A percentile compares a stretch with the other conserved stretches of the same genome.
These are phyloP conservation scores for Ceratotherium simum DNA, from an alignment of 2,113 vertebrate species.

Conservation along the genomic window DNA sequence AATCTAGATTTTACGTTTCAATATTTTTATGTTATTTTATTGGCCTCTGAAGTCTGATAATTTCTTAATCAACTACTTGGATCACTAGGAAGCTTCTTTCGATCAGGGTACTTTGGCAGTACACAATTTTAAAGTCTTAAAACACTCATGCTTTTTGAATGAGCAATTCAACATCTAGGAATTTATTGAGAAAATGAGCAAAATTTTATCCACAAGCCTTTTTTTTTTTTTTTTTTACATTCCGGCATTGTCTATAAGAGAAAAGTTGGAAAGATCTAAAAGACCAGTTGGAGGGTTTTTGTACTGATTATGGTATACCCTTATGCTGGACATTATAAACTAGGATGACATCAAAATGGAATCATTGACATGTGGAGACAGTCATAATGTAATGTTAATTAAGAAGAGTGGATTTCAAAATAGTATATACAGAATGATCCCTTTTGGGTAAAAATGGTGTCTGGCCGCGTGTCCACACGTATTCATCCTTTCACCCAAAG, in stretches of 20 bases:
- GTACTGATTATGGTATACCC: not conserved
- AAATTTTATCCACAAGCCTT: not conserved
- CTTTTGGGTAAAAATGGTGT: not conserved
- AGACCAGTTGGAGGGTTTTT: too few relatives aligned
- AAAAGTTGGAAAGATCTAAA: not conserved
- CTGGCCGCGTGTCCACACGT: not conserved
- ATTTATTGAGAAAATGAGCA: not conserved
- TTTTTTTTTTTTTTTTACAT: not conserved
- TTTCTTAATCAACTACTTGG: not conserved
- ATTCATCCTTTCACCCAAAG: not conserved
- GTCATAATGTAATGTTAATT: too few relatives aligned
- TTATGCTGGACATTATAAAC: not conserved
- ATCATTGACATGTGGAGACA: too few relatives aligned
- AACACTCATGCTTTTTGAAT: not conserved
- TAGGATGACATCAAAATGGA: not conserved
- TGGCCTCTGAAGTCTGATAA: not conserved
- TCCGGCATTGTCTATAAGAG: not conserved
- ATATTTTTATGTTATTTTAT: not conserved
- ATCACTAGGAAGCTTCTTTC: not conserved
- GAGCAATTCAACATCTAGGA: not conserved
- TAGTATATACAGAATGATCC: too few relatives aligned
- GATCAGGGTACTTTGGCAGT: too few relatives aligned
- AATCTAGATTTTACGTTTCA: not conserved
- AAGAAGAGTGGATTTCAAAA: not conserved
- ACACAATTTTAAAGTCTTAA: not conserved